Conservation (phyloP, 2,888 invertebrate genomes). For the Xanthia togata region DNA sequence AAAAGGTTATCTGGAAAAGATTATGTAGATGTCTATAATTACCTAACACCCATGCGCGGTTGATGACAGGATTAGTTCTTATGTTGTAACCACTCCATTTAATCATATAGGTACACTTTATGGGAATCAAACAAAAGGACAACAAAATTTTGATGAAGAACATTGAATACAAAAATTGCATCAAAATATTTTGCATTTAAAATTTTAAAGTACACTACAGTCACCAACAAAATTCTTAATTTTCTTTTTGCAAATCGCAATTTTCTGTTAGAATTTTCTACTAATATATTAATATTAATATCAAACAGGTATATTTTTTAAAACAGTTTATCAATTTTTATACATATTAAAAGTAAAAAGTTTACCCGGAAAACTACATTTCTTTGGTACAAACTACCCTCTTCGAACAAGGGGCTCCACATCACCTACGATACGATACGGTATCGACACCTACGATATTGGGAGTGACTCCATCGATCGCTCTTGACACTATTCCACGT, state of each 20-base stretch:
- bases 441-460: conserved; percentile 57
- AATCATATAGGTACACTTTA: neutral
- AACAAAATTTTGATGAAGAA: neutral
- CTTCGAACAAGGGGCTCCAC: neutral
- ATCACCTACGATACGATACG: conserved; percentile 16
- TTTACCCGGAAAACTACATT: neutral
- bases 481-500: conserved; percentile 69
- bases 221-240: neutral
- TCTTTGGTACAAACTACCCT: neutral
- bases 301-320: no score
- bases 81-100: neutral
- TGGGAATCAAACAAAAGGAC: neutral
- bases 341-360: neutral
- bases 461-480: conserved; percentile 63
- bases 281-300: neutral
- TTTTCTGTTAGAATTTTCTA: neutral
- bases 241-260: neutral
- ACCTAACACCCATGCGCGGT: neutral
- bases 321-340: neutral
- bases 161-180: neutral
- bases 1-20: neutral
- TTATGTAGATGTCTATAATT: conserved; percentile 19
- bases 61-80: conserved; percentile 9
- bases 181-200: neutral
- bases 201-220: conserved; percentile 18